phyloP scores from a whole-genome alignment of 2,113 vertebrate genomes.

The Mustela lutreola region DNA sequence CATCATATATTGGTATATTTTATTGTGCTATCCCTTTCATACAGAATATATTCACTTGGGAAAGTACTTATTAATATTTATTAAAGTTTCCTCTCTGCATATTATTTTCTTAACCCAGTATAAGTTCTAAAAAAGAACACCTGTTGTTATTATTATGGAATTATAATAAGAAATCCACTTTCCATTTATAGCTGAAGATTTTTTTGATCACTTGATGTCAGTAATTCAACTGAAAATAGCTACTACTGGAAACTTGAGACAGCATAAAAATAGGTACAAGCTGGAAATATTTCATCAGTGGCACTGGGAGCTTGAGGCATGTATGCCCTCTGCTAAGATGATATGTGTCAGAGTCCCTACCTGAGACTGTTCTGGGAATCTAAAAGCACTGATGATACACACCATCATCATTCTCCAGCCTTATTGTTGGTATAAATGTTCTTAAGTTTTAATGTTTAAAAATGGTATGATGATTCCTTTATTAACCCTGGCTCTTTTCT shows the following conservation, averaged over 20 bases:
- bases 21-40: neutral
- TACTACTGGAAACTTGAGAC: neutral
- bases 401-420: neutral
- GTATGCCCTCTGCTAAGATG: neutral
- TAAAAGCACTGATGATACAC: neutral
- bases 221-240: slow-evolving; percentile 25
- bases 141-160: neutral
- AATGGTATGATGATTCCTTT: neutral
- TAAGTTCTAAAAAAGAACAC: neutral
- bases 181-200: neutral
- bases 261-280: neutral
- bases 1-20: neutral
- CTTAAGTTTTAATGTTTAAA: slow-evolving; percentile 10
- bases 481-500: slow-evolving; percentile 31
- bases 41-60: neutral
- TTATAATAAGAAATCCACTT: neutral
- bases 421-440: neutral
- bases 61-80: neutral
- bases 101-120: neutral
- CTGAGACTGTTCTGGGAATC: neutral
- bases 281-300: neutral
- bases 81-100: neutral
- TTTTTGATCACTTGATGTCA: neutral
- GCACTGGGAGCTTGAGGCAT: neutral
- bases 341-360: neutral